Evolutionary conservation across 2,888 invertebrate genomes (phyloP).

Genomic region (Drosophila cognata): DNA sequence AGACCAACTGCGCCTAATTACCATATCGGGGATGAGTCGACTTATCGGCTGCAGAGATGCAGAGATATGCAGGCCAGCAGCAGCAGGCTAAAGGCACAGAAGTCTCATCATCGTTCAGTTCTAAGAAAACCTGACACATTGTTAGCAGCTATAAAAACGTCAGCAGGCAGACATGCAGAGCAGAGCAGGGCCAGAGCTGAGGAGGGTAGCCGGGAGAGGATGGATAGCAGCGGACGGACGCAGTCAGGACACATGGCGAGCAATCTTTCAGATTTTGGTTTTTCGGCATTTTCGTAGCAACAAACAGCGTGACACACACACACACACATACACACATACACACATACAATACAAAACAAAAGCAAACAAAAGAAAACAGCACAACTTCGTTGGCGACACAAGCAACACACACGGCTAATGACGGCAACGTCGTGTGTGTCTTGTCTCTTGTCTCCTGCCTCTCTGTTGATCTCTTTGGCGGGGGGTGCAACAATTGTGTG

Average conservation of each 20-base stretch:
- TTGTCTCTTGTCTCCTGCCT: slow-evolving; percentile 21
- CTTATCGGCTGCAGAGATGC: slow-evolving; percentile 27
- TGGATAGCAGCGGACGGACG: slow-evolving; percentile 9
- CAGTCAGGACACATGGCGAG: slow-evolving; percentile 69
- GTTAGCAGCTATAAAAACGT: slow-evolving; percentile 78
- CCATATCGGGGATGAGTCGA: slow-evolving; percentile 48
- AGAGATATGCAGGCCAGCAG: slow-evolving; percentile 14
- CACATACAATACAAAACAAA: background rate
- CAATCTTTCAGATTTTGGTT: slow-evolving; percentile 43
- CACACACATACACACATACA: background rate
- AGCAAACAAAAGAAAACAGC: slow-evolving; percentile 10
- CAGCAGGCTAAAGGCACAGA: slow-evolving; percentile 17
- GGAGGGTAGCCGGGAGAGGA: slow-evolving; percentile 11
- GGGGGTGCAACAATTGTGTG: slow-evolving; percentile 40
- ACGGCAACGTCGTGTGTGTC: slow-evolving; percentile 70
- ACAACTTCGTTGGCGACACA: slow-evolving; percentile 48
- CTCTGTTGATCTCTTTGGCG: slow-evolving; percentile 14
- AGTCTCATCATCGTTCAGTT: slow-evolving; percentile 53
- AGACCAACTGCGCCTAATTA: slow-evolving; percentile 70
- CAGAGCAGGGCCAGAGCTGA: background rate
- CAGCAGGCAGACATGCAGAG: slow-evolving; percentile 51
- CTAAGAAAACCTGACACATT: slow-evolving; percentile 78
- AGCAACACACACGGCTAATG: slow-evolving; percentile 48
- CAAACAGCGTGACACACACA: slow-evolving; percentile 70
- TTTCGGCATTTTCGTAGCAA: slow-evolving; percentile 66